phyloP scores from a whole-genome alignment of 2,888 invertebrate genomes.

The Tolmerus cingulatus region DNA sequence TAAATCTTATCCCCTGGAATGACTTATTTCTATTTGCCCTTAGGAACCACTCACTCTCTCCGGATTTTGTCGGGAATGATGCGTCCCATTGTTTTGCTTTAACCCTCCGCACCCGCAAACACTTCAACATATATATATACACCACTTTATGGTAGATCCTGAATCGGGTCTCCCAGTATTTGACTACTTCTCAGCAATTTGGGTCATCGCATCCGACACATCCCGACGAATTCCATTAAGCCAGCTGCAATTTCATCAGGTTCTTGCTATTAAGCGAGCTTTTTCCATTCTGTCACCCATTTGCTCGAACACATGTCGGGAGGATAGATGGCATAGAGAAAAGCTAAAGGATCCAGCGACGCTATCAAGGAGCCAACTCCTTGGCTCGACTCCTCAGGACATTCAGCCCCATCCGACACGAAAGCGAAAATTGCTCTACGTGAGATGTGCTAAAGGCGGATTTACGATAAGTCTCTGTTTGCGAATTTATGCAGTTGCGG shows the following conservation, averaged over 20 bases:
- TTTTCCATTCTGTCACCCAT: conserved; percentile 29
- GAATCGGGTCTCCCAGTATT: neutral
- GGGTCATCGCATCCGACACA: conserved; percentile 34
- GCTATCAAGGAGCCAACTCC: neutral
- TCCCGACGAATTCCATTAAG: conserved; percentile 37
- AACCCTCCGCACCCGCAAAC: neutral
- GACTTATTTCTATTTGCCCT: conserved; percentile 15
- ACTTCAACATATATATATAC: neutral
- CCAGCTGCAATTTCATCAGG: conserved; percentile 35
- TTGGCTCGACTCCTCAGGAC: neutral
- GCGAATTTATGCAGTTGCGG: conserved; percentile 13
- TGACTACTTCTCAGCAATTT: conserved; percentile 29
- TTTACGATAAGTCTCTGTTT: conserved; percentile 30
- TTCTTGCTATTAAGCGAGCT: conserved; percentile 25
- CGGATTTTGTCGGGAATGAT: neutral
- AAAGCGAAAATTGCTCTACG: conserved; percentile 35
- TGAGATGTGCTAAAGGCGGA: conserved; percentile 31
- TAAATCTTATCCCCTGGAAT: conserved; percentile 2
- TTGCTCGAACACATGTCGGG: conserved; percentile 20
- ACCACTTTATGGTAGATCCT: neutral
- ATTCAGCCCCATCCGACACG: conserved; percentile 8
- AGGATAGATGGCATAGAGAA: neutral
- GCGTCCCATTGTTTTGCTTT: conserved; percentile 30
- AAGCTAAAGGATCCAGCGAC: neutral
- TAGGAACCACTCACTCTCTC: neutral